Percentiles rank a stretch among this genome's conserved stretches.
Conservation (phyloP, 2,888 invertebrate genomes). For the Drosophila ustulata region DNA sequence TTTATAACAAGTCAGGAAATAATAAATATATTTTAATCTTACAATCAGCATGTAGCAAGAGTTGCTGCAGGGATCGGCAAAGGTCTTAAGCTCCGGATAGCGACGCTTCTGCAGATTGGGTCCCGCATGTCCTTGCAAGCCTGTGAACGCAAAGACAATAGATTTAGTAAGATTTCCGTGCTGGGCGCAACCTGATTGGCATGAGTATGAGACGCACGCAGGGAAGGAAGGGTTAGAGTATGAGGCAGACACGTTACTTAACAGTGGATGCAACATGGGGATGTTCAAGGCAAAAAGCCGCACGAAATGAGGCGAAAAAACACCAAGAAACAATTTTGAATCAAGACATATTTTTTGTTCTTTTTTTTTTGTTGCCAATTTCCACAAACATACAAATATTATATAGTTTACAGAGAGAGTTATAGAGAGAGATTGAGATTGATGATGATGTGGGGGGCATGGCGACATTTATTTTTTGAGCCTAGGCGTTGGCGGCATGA, state of each 20-base stretch:
- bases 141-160: conserved; percentile 85
- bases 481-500: conserved; percentile 63
- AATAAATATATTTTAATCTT: conserved; percentile 42
- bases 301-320: conserved; percentile 66
- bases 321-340: conserved; percentile 66
- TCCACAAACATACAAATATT: conserved; percentile 53
- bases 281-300: conserved; percentile 59
- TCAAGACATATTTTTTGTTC: conserved; percentile 54
- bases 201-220: conserved; percentile 55
- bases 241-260: conserved; percentile 62
- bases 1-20: not conserved
- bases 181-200: not conserved
- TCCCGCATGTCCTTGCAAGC: conserved; percentile 95
- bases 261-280: conserved; percentile 41
- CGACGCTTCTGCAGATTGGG: conserved; percentile 95
- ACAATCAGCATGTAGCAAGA: conserved; percentile 96
- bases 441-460: conserved; percentile 59
- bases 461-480: conserved; percentile 41
- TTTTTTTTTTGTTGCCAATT: conserved; percentile 42
- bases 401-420: conserved; percentile 22
- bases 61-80: conserved; percentile 93
- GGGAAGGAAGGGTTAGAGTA: conserved; percentile 52
- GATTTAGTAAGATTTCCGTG: conserved; percentile 8
- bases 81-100: conserved; percentile 94
- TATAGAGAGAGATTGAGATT: conserved; percentile 27